Evolutionary conservation across 2,888 invertebrate genomes (phyloP), one percentile per base, ranked within the genome.

Genomic region (Meloe dianella): DNA sequence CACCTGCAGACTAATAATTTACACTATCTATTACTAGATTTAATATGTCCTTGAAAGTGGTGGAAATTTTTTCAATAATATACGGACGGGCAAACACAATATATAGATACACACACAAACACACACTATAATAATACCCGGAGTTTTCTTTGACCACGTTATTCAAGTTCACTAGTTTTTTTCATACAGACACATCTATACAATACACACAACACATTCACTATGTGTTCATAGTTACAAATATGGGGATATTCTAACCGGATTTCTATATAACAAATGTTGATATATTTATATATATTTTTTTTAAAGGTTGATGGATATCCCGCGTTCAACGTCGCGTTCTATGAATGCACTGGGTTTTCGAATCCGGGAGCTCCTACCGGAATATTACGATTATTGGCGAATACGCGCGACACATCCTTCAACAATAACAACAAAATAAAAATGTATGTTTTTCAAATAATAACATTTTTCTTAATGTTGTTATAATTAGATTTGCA

Each of bases 301-400:
- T 76, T 78, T 78, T 75, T 70, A 77, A 78, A 78, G 75, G 76
- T 75, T 74, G 12, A 72, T 74, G 73, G 75, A 75, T 75, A 75
- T 75, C 73, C 76, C 78, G 79, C 78, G 77, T 65, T 68, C 73
- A 66, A 68, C 71, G 24, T 10, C 51, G 71, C 73, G 68, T 70
- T 74, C 75, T 76, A 76, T 72, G 73, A 75, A 72, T 75, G 75
- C 75, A 80, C 78, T 78, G 80, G 77, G 75, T 77, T 75, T 78
- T 76, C 74, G 73, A 75, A 77, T 76, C 78, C 78, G 74, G 78
- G 78, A 77, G 73, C 75, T 70, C 61, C 62, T 70, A 69, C 74
- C 79, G 79, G 75, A 75, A 74, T 71, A 63, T 63, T 65, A 71
- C 76, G 78, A 75, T 63, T 61, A 54, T 47, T 32, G 63, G 65